Evolutionary conservation across 1,140 invertebrate genomes (phyloP), one percentile per base, ranked within the genome.

Genomic region (Microplitis mediator): DNA sequence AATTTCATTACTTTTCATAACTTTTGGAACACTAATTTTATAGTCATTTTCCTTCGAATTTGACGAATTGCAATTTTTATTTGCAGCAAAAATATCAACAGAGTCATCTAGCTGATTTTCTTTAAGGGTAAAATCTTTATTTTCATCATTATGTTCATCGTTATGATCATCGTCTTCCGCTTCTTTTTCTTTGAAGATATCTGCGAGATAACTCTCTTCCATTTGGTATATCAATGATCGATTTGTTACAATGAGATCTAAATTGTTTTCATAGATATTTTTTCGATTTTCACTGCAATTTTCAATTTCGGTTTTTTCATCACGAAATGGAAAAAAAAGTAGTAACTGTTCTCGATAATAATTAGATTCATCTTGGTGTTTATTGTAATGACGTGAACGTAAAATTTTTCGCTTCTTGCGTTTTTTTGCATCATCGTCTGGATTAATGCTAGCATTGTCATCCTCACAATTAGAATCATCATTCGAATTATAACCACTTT

Each of bases 41-140:
- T 83, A 31, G 85, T 84, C 32, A 85, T 39, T 39, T 39, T 39
- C 36, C 4, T 39, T 4, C 35, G 32, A 84, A 39, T 77, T 82
- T 78, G 31, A 79, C n/a, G 62, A 79, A 45, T 50, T 52, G 72
- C 3, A 74, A 73, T 75, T 39, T 39, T 39, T 39, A 39, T 39
- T 39, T 39, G 3, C 36, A 39, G 36, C 4, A 8, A 39, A 39
- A 39, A 39, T 4, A 39, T 39, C 36, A 39, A 39, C 36, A 39
- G 9, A 39, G 36, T 39, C 36, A 39, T 39, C 36, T 39, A 4
- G 36, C 36, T 39, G 36, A 39, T 39, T 39, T 39, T 39, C 36
- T 39, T 39, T 4, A 39, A 9, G 36, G 36, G 9, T 39, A 5
- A 39, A 39, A 39, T 39, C 36, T 8, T 39, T 39, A 39, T 39